phyloP scores from a whole-genome alignment of 2,888 invertebrate genomes.

The Dolichopus griseipennis region DNA sequence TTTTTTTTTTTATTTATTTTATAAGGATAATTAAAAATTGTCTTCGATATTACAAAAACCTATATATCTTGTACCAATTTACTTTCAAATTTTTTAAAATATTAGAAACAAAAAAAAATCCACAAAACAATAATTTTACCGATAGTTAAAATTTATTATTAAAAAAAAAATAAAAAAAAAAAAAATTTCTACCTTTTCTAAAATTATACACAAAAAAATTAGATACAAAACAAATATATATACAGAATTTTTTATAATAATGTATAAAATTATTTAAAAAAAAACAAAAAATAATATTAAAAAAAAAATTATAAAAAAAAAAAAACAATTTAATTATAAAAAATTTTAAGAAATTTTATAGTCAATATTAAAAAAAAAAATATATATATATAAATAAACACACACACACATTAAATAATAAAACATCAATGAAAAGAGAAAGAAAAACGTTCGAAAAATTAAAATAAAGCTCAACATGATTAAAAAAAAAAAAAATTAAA shows the following conservation, averaged over 20 bases:
- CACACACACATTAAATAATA: too few relatives aligned
- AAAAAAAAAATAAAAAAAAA: not conserved
- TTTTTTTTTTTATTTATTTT: too few relatives aligned
- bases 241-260: constrained; percentile 4
- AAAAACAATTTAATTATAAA: not conserved
- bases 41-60: too few relatives aligned
- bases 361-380: not conserved
- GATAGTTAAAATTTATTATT: not conserved
- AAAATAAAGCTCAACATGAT: too few relatives aligned
- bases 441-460: too few relatives aligned
- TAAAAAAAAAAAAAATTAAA: too few relatives aligned
- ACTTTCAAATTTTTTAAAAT: too few relatives aligned
- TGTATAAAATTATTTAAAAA: not conserved
- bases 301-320: not conserved
- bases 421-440: too few relatives aligned
- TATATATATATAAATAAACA: not conserved
- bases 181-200: constrained; percentile 1
- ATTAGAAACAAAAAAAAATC: not conserved
- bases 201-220: constrained; percentile 1
- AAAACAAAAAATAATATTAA: too few relatives aligned
- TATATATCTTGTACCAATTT: too few relatives aligned
- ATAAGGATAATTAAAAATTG: too few relatives aligned
- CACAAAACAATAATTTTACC: constrained; percentile 3
- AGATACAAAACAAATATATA: constrained; percentile 4
- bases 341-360: constrained; percentile 3